Evolutionary conservation across 2,888 invertebrate species (phyloP), one percentile per base, ranked within the genome.

Genomic region (Ischnura elegans): DNA sequence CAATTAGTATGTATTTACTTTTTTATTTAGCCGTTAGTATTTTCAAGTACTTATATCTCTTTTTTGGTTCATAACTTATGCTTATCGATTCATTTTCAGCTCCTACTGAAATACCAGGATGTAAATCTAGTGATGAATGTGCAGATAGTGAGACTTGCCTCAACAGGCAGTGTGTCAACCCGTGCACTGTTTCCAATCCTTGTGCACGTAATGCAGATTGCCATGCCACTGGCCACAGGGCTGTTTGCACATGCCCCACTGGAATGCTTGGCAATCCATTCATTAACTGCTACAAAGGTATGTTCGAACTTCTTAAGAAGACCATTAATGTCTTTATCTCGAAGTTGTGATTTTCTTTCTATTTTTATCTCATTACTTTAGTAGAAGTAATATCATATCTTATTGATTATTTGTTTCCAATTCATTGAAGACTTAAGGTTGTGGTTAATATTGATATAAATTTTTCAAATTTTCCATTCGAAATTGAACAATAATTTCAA

Each of bases 151-250:
- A 98, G 95, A 97, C 97, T 13, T 98, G 98, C 95, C 95, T 97
- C 93, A 97, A 97, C 95, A 97, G 97, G 93, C 97, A 97, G 94
- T 98, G 98, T 95, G 97, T 97, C n/a, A 97, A 97, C 95, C 98
- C 98, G 0, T 98, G 98, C 95, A 96, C 96, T 0, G 96, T 96
- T 16, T 97, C 97, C 43, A 97, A 97, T 95, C 97, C 98, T 8
- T 99, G 98, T 95, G 98, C 98, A 6, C 96, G 97, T 5, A 98
- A 98, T 45, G 98, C 98, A 0, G 97, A 98, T 95, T 99, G 99
- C 95, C 97, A 97, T 94, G 97, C 98, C 0, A 96, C 97, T 94
- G 97, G 97, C 94, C 99, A 99, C 95, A 97, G 97, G 94, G 98
- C 98, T 13, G 96, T 97, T 2, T 99, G 99, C 95, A 97, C 97